phyloP scores from a whole-genome alignment of 2,888 invertebrate genomes.

The Amblyteles armatorius region DNA sequence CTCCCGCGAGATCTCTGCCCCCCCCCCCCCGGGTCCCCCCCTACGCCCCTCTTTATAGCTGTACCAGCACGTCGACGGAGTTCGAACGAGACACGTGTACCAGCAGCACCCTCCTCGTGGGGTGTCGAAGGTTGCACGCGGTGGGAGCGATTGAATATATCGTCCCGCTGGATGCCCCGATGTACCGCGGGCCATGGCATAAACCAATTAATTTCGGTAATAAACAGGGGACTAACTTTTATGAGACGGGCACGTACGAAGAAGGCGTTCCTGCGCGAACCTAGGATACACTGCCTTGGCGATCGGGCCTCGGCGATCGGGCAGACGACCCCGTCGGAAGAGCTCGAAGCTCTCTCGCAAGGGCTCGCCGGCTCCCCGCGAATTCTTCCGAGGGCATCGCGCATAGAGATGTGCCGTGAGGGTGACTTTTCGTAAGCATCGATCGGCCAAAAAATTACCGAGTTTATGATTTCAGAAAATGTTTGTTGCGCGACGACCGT shows the following conservation, averaged over 20 bases:
- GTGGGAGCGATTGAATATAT: slow-evolving; percentile 13
- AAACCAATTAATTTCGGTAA: slow-evolving; percentile 77
- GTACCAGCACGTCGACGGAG: slow-evolving; percentile 43
- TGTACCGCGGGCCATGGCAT: slow-evolving; percentile 59
- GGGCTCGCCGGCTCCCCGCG: neutral
- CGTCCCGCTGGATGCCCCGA: slow-evolving; percentile 25
- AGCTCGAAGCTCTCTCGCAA: neutral
- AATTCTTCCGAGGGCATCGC: neutral
- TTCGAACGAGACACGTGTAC: slow-evolving; percentile 59
- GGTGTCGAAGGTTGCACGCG: slow-evolving; percentile 32
- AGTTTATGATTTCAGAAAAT: no score
- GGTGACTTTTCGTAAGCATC: no score
- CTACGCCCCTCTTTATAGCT: slow-evolving; percentile 9
- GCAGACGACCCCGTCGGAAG: neutral
- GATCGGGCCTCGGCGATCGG: neutral
- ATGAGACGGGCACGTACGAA: slow-evolving; percentile 63
- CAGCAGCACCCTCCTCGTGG: slow-evolving; percentile 50
- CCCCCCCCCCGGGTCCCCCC: neutral
- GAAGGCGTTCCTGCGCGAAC: slow-evolving; percentile 2
- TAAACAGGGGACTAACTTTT: slow-evolving; percentile 70
- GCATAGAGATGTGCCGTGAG: neutral
- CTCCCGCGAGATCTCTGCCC: slow-evolving; percentile 22
- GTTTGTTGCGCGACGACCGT: no score
- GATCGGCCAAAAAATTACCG: no score
- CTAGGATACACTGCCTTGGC: neutral